Conservation (phyloP, 2,113 vertebrate species). For the Corydoras sp. region DNA sequence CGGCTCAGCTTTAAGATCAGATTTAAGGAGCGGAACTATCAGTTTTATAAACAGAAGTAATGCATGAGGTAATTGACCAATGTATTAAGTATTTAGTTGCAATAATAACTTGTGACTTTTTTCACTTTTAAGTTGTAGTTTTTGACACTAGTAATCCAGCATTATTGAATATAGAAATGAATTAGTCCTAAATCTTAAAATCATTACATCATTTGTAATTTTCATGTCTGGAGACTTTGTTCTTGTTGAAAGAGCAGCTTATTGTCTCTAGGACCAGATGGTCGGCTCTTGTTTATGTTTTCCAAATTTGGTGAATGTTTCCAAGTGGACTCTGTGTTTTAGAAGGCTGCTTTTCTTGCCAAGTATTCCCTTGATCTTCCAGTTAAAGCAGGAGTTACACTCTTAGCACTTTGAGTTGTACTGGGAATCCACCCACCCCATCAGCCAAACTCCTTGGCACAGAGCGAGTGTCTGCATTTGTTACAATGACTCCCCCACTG, state of each 20-base stretch:
- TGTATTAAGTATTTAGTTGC: no score
- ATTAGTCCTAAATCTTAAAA: no score
- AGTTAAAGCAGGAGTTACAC: slow-evolving; percentile 31
- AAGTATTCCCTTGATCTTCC: slow-evolving; percentile 42
- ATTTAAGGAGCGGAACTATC: no score
- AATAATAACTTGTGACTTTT: no score
- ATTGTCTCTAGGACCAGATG: background rate
- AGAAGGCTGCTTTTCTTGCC: slow-evolving; percentile 36
- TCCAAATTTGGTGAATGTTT: slow-evolving; percentile 33
- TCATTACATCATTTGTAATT: background rate
- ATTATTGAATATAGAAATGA: background rate
- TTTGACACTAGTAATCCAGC: background rate
- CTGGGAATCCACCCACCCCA: slow-evolving; percentile 26
- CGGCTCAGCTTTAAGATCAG: no score
- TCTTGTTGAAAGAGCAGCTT: slow-evolving; percentile 26
- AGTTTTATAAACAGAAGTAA: no score
- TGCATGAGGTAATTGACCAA: no score
- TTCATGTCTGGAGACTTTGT: background rate
- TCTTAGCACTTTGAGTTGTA: slow-evolving; percentile 19
- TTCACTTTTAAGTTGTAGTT: no score
- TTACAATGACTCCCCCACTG: slow-evolving; percentile 9
- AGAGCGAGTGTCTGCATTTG: slow-evolving; percentile 31
- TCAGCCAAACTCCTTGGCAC: slow-evolving; percentile 37
- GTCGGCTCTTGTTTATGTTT: slow-evolving; percentile 26
- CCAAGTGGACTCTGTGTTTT: slow-evolving; percentile 41